phyloP scores from a whole-genome alignment of 2,797 vertebrate species.

The Hapalemur alaotrensis region DNA sequence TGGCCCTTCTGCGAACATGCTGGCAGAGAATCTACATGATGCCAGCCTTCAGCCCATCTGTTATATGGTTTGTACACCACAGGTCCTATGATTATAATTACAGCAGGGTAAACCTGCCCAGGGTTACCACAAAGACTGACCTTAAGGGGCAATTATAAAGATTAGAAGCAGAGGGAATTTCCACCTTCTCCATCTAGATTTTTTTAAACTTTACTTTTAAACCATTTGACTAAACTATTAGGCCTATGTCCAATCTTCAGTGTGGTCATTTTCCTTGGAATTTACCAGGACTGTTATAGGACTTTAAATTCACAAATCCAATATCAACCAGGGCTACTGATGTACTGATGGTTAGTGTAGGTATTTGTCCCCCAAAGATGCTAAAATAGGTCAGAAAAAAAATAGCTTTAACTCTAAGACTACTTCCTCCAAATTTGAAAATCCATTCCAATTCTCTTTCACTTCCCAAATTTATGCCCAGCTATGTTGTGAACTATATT shows the following conservation, averaged over 20 bases:
- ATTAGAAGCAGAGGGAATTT: background rate
- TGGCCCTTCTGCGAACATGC: background rate
- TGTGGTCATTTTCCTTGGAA: background rate
- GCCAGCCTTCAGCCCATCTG: background rate
- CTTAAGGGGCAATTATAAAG: background rate
- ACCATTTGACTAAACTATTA: background rate
- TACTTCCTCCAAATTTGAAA: background rate
- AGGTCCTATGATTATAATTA: background rate
- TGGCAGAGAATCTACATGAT: background rate
- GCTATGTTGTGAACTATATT: background rate
- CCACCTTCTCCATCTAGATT: background rate
- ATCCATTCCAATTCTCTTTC: background rate
- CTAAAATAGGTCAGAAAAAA: background rate
- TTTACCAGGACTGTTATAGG: background rate
- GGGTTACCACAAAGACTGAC: background rate
- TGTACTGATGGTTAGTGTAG: background rate
- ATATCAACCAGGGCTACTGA: background rate
- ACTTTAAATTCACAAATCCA: background rate
- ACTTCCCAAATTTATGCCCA: background rate
- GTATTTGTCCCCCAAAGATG: background rate
- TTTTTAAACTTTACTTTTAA: background rate
- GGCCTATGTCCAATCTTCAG: background rate
- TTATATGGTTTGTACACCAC: background rate
- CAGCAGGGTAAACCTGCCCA: fast-evolving
- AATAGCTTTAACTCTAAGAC: background rate